Evolutionary conservation across 2,888 invertebrate genomes (phyloP), one percentile per base, ranked within the genome.

Genomic region (Papilio elwesi): DNA sequence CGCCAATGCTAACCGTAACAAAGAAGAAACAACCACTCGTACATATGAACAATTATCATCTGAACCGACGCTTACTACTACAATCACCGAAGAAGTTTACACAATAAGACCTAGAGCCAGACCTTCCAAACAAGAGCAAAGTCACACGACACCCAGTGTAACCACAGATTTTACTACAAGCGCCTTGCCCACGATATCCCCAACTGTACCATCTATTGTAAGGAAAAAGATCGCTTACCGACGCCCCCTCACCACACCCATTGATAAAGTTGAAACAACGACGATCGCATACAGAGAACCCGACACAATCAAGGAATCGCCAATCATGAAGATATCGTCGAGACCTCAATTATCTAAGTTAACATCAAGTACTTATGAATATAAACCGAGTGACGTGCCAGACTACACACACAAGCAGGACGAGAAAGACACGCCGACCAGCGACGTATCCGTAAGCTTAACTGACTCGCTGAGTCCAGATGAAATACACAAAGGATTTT

Each of bases 361-460:
- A 10, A 81, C 85, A 6, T 78, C 83, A 26, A 79, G 80, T 62
- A 77, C 83, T 1, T 90, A 84, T 67, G 90, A 90, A 69, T 83
- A 83, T 70, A 87, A 82, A 79, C 83, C 84, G 26, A 84, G 78
- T 68, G 90, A 92, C 71, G 83, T 83, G 13, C 91, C 91, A 5
- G 93, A 94, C 79, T 93, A 90, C 71, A 89, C 86, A 55, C 94
- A 94, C 75, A 94, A 94, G 71, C 94, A 94, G 74, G 94, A 94
- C 74, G 94, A 94, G 78, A 94, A 94, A 78, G 94, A 94, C 68
- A 94, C 93, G 6, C 94, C 94, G 0, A 94, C 94, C 7, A 94
- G 94, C 77, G 94, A 94, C 68, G 87, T 94, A n/a, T 84, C 89
- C 9, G 88, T 93, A 7, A 90, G 84, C 77, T 78, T 91, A 74